Conservation (phyloP, 2,888 invertebrate genomes). For the Orgyia antiqua region DNA sequence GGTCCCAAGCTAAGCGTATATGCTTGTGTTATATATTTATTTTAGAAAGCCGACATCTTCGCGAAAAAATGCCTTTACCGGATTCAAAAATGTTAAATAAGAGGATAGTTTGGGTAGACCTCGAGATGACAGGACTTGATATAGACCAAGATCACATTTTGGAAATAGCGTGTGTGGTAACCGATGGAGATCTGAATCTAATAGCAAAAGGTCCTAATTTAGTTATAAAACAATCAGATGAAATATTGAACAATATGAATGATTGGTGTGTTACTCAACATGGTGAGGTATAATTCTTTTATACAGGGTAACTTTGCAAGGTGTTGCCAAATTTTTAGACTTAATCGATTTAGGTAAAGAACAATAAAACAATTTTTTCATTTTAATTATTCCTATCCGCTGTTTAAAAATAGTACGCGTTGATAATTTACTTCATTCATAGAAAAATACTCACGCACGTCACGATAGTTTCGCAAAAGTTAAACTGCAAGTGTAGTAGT, state of each 20-base stretch:
- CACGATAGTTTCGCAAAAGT: too few species aligned
- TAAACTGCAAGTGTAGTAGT: too few species aligned
- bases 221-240: slow-evolving; percentile 86
- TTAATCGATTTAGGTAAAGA: too few species aligned
- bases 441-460: too few species aligned
- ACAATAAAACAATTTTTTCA: too few species aligned
- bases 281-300: slow-evolving; percentile 78
- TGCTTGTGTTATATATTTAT: too few species aligned
- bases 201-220: slow-evolving; percentile 86
- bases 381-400: too few species aligned
- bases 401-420: too few species aligned
- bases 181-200: slow-evolving; percentile 87
- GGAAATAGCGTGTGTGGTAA: slow-evolving; percentile 93
- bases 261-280: slow-evolving; percentile 92
- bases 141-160: slow-evolving; percentile 86
- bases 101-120: slow-evolving; percentile 85
- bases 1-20: too few species aligned
- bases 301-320: too few species aligned
- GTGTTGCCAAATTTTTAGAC: too few species aligned
- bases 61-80: slow-evolving; percentile 13
- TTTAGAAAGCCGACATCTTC: neutral
- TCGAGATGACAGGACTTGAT: slow-evolving; percentile 95
- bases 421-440: too few species aligned
- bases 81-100: slow-evolving; percentile 36
- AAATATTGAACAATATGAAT: slow-evolving; percentile 86